Evolutionary conservation across 2,113 vertebrate species (phyloP).

Genomic region (Heterotis niloticus): DNA sequence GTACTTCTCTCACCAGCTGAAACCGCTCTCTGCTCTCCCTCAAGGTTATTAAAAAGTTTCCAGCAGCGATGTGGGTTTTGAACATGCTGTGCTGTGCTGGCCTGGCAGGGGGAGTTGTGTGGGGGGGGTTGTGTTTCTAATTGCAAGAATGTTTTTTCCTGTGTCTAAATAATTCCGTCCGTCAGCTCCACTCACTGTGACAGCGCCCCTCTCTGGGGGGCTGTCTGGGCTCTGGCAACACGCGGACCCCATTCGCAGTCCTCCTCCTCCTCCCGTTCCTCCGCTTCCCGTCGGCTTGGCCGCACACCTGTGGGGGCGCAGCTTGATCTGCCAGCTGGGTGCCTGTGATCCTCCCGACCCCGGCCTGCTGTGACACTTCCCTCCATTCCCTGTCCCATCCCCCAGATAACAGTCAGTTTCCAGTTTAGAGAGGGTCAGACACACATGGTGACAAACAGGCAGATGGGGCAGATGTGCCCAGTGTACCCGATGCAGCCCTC

Average conservation of each 20-base stretch:
- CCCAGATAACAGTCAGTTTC: neutral
- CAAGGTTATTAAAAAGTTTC: constrained; percentile 24
- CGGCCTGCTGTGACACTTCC: constrained; percentile 8
- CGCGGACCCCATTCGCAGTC: neutral
- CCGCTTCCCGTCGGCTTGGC: neutral
- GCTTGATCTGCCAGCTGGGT: constrained; percentile 8
- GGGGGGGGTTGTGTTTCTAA: constrained; percentile 9
- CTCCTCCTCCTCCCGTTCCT: neutral
- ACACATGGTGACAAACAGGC: constrained; percentile 7
- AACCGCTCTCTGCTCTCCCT: neutral
- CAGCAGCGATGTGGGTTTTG: constrained; percentile 1
- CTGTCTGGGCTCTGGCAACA: constrained; percentile 4
- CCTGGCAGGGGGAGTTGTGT: neutral
- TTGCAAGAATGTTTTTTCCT: neutral
- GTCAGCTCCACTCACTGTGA: neutral
- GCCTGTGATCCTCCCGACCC: neutral
- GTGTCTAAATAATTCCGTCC: neutral
- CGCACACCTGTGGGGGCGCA: neutral
- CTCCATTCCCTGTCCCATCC: constrained; percentile 13
- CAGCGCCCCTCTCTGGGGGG: neutral
- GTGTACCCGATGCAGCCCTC: neutral
- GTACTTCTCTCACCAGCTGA: constrained; percentile 26
- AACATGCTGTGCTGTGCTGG: neutral
- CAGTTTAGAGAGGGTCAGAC: neutral
- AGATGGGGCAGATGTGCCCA: constrained; percentile 9